Percentiles rank a stretch among this genome's conserved stretches.
Conservation (phyloP, 2,797 vertebrate genomes). For the Spondyliosoma cantharus region DNA sequence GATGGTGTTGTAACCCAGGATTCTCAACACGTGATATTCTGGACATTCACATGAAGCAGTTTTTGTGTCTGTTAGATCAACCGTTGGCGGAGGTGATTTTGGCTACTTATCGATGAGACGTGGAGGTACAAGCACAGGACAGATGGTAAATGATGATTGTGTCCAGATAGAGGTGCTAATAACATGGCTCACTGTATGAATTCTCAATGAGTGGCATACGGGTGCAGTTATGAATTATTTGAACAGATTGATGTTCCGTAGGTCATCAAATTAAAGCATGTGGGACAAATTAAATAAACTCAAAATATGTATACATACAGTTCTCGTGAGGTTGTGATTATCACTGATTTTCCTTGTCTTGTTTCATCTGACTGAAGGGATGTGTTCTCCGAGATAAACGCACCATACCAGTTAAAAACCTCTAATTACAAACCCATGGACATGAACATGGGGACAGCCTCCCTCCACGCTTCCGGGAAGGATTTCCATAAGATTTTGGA, state of each 20-base stretch:
- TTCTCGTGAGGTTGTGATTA: background rate
- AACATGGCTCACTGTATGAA: constrained; percentile 37
- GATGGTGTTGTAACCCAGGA: constrained; percentile 29
- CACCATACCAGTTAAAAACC: background rate
- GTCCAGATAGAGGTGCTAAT: constrained; percentile 24
- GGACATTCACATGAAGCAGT: background rate
- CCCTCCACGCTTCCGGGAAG: background rate
- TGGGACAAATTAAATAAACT: constrained; percentile 15
- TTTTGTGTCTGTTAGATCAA: background rate
- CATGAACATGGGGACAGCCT: background rate
- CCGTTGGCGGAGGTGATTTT: background rate
- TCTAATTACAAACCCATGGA: background rate
- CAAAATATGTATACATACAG: background rate
- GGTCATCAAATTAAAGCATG: constrained; percentile 23
- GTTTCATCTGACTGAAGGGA: background rate
- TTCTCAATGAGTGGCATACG: constrained; percentile 27
- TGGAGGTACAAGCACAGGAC: constrained; percentile 4
- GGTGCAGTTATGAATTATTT: background rate
- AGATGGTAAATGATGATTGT: constrained; percentile 32
- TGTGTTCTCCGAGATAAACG: background rate
- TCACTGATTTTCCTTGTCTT: background rate
- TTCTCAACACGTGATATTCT: background rate
- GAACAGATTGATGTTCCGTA: constrained; percentile 27
- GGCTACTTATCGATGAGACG: background rate
- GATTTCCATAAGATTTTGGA: background rate